These are phyloP conservation scores for Heteropelma amictum DNA, from an alignment of 2,888 invertebrate genomes.

Conservation along the genomic window DNA sequence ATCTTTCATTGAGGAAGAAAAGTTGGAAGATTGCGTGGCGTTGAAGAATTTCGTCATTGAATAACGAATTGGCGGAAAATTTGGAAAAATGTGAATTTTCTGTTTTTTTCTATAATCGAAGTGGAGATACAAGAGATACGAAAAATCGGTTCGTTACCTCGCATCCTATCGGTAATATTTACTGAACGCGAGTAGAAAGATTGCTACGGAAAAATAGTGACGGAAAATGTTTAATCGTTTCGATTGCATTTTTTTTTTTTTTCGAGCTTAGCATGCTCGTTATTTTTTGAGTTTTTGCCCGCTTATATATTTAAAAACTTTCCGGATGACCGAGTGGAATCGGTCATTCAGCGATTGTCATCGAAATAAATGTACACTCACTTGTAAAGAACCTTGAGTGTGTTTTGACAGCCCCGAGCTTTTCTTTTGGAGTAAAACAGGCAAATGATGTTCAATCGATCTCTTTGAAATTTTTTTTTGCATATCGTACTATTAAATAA, in stretches of 20 bases:
- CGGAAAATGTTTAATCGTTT: background rate
- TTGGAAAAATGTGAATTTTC: background rate
- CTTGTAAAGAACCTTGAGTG: conserved; percentile 64
- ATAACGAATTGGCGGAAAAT: background rate
- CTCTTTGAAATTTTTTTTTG: background rate
- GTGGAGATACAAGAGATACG: background rate
- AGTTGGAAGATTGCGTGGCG: conserved; percentile 41
- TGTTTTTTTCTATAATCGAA: background rate
- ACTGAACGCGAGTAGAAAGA: conserved; percentile 20
- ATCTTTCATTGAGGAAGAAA: conserved; percentile 35
- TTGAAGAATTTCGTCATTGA: background rate
- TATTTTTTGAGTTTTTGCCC: background rate
- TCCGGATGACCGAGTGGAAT: conserved; percentile 29
- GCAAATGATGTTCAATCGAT: conserved; percentile 16
- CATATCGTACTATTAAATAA: background rate
- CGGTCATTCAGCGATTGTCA: conserved; percentile 64
- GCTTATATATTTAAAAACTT: conserved; percentile 21
- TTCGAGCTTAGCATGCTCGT: background rate
- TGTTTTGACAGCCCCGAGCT: background rate
- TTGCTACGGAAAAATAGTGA: background rate
- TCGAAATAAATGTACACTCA: conserved; percentile 56
- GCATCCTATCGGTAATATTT: background rate
- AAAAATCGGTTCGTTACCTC: background rate
- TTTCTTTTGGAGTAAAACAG: conserved; percentile 11
- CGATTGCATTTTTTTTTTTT: background rate